A percentile compares a stretch with the other conserved stretches of the same genome.
phyloP scores from a whole-genome alignment of 2,113 vertebrate genomes.

The Tylochromis polylepis region DNA sequence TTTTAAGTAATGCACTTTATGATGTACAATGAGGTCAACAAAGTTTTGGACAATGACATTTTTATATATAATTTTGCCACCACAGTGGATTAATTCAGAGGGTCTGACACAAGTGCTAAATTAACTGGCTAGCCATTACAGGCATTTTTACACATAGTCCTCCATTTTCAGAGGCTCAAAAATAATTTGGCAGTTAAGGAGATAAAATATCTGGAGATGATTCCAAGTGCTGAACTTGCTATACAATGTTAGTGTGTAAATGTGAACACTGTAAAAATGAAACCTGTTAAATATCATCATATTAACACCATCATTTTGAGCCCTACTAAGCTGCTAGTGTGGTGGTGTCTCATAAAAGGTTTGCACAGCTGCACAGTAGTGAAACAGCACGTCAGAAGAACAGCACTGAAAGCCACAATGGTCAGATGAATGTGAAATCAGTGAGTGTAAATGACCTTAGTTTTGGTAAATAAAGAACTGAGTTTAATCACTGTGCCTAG shows the following conservation, averaged over 20 bases:
- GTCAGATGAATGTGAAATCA: background rate
- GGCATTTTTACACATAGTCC: background rate
- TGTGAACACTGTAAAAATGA: background rate
- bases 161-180: background rate
- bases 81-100: background rate
- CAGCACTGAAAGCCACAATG: background rate
- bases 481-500: background rate
- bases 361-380: background rate
- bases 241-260: background rate
- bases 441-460: background rate
- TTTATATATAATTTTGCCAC: background rate
- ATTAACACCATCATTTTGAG: background rate
- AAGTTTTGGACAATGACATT: background rate
- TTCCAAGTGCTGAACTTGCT: background rate
- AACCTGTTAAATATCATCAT: background rate
- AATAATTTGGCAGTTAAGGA: background rate
- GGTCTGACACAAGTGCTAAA: background rate
- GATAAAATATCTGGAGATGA: background rate
- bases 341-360: background rate
- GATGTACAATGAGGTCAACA: background rate
- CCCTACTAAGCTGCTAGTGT: background rate
- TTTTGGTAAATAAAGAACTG: background rate
- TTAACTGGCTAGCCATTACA: background rate
- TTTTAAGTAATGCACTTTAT: background rate
- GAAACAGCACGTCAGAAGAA: background rate